Conservation (phyloP, 1,140 invertebrate genomes). For the Zaprionus ghesquierei region DNA sequence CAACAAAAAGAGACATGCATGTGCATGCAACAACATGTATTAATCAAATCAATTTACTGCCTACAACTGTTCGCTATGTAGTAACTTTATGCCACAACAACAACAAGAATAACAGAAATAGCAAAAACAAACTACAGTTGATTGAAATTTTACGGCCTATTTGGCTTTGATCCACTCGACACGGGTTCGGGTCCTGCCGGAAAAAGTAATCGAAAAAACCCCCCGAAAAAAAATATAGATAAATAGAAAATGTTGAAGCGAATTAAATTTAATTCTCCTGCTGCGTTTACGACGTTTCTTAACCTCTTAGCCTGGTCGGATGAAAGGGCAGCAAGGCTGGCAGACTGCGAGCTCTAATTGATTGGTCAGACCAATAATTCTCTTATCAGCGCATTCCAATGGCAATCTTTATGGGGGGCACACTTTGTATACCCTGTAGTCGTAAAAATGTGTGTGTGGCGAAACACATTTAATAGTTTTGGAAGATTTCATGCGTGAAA, state of each 20-base stretch:
- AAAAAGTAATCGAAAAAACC: slow-evolving; percentile 10
- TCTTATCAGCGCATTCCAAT: slow-evolving; percentile 1
- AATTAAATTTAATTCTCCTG: slow-evolving; percentile 49
- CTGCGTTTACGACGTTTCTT: slow-evolving; percentile 38
- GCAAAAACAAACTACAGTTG: slow-evolving; percentile 12
- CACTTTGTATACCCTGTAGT: neutral
- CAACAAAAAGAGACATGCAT: neutral
- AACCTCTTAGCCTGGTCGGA: slow-evolving; percentile 9
- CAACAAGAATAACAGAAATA: neutral
- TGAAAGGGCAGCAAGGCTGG: neutral
- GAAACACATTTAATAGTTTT: neutral
- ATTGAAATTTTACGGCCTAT: slow-evolving; percentile 63
- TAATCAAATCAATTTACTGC: neutral
- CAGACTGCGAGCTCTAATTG: neutral
- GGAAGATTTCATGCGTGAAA: neutral
- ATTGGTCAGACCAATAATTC: slow-evolving; percentile 3
- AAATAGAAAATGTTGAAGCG: slow-evolving; percentile 25
- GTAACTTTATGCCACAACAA: neutral
- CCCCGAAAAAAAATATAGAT: slow-evolving; percentile 34
- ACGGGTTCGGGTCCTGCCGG: neutral
- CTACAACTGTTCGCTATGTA: neutral
- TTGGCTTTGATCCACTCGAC: slow-evolving; percentile 54
- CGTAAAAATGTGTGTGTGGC: neutral
- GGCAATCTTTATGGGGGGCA: neutral
- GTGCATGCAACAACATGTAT: neutral